Percentiles rank a stretch among this genome's conserved stretches.
Conservation (phyloP, 1,140 invertebrate genomes). For the Dreissena polymorpha region DNA sequence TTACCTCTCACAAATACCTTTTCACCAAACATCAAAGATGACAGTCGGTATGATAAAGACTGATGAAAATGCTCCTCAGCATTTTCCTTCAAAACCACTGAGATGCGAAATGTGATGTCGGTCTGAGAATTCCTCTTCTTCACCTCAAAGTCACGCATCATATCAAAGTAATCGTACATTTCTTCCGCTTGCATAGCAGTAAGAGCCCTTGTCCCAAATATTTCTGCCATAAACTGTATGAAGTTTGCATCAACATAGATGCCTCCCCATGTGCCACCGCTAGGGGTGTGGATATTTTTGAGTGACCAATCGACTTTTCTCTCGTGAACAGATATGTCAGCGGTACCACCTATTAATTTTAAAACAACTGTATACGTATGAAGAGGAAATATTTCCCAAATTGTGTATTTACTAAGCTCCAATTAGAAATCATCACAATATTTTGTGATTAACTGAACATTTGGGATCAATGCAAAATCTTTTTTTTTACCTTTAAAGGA, state of each 20-base stretch:
- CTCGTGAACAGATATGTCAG: conserved; percentile 53
- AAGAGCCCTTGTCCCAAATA: conserved; percentile 37
- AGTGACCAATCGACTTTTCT: conserved; percentile 12
- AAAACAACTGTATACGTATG: too few relatives aligned
- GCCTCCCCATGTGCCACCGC: conserved; percentile 51
- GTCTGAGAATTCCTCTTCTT: conserved; percentile 40
- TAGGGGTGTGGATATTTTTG: conserved; percentile 45
- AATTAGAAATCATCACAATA: too few relatives aligned
- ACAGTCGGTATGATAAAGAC: neutral
- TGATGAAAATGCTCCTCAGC: neutral
- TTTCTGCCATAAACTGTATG: conserved; percentile 14
- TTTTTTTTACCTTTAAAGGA: too few relatives aligned
- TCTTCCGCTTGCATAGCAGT: conserved; percentile 19
- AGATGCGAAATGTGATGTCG: conserved; percentile 23
- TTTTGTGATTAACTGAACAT: too few relatives aligned
- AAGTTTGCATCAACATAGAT: conserved; percentile 51
- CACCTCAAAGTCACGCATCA: conserved; percentile 49
- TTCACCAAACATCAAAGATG: neutral
- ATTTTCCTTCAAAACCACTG: neutral
- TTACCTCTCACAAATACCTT: too few relatives aligned
- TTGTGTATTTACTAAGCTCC: too few relatives aligned
- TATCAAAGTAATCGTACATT: conserved; percentile 34
- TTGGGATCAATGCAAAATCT: too few relatives aligned
- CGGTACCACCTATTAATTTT: conserved; percentile 46
- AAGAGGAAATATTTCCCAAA: too few relatives aligned